Evolutionary conservation across 2,797 vertebrate species (phyloP).

Genomic region (Pempheris klunzingeri): DNA sequence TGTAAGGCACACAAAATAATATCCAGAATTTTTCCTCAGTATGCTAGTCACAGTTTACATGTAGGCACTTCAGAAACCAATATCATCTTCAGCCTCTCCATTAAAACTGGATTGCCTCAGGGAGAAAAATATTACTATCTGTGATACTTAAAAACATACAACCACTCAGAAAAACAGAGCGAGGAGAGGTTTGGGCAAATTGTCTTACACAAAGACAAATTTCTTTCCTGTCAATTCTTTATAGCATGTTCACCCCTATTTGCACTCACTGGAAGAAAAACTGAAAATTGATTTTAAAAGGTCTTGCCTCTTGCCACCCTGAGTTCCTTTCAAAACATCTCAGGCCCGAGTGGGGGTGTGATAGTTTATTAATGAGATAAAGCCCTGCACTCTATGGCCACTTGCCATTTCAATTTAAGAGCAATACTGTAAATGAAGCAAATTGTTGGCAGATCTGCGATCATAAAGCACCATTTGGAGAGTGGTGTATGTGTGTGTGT

Average conservation of each 20-base stretch:
- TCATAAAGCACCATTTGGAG: constrained; percentile 37
- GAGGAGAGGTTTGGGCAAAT: constrained; percentile 4
- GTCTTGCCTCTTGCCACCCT: constrained; percentile 1
- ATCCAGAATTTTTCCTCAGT: constrained; percentile 2
- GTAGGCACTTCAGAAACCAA: constrained; percentile 28
- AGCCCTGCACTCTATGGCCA: constrained; percentile 26
- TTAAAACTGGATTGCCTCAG: constrained; percentile 25
- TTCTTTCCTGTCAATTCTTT: constrained; percentile 23
- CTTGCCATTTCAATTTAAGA: constrained; percentile 55
- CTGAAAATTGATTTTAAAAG: constrained; percentile 40
- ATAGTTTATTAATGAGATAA: constrained; percentile 60
- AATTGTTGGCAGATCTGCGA: constrained; percentile 23
- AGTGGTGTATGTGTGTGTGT: constrained; percentile 18
- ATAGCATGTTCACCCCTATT: constrained; percentile 9
- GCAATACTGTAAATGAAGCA: constrained; percentile 46
- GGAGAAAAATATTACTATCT: constrained; percentile 3
- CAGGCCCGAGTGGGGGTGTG: constrained; percentile 16
- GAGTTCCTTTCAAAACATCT: constrained; percentile 32
- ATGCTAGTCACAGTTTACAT: constrained; percentile 21
- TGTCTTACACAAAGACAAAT: constrained; percentile 20
- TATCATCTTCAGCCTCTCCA: constrained; percentile 21
- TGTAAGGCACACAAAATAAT: constrained; percentile 15
- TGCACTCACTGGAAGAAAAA: constrained; percentile 13
- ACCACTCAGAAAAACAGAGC: constrained; percentile 5
- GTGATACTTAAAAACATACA: constrained; percentile 41